Base-by-base conservation (phyloP, 1,140 invertebrate species). In the Cydia fagiglandana region DNA sequence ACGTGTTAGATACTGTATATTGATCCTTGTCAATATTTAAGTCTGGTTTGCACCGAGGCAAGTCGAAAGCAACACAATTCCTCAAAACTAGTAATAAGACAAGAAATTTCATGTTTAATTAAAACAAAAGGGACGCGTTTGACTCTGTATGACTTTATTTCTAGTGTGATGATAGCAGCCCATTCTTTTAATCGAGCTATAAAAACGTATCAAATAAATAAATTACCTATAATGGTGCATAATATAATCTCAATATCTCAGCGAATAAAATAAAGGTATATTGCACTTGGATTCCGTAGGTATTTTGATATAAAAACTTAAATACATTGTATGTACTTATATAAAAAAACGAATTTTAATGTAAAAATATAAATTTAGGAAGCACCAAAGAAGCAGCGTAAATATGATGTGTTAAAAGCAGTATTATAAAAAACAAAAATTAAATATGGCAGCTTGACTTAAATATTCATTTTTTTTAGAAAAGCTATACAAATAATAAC, bases 21-120 rank as follows among this genome's bases (percentile, higher is more conserved):
- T 82, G 77, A 28, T 88, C 81, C 28, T 86, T 78, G 7, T 86
- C 85, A 38, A 90, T 89, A 10, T 80, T 88, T 38, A 91, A 75
- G 74, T 88, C 83, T 2, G 81, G 79, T 41, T 77, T 77, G 76
- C 88, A 91, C 6, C 47, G 76, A 2, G 87, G 88, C 3, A 91
- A 10, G 80, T 91, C 88, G 64, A 91, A 91, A 6, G 83, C 64
- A 45, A 78, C 66, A 78, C 83, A 85, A 47, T 12, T 45, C 13
- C 76, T 73, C 28, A 78, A 24, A 4, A 41, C 24, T 3, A 73
- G 73, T n/a, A 73, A 53, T 13, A 73, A n/a, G 41, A 73, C 2
- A 24, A 73, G 13, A 28, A 73, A 24, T 34, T 73, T 73, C 73
- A 73, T 73, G 7, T n/a, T 73, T 38, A 20, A 70, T 41, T 70